Conservation (phyloP, 2,797 vertebrate genomes). For the Thalassophryne amazonica region DNA sequence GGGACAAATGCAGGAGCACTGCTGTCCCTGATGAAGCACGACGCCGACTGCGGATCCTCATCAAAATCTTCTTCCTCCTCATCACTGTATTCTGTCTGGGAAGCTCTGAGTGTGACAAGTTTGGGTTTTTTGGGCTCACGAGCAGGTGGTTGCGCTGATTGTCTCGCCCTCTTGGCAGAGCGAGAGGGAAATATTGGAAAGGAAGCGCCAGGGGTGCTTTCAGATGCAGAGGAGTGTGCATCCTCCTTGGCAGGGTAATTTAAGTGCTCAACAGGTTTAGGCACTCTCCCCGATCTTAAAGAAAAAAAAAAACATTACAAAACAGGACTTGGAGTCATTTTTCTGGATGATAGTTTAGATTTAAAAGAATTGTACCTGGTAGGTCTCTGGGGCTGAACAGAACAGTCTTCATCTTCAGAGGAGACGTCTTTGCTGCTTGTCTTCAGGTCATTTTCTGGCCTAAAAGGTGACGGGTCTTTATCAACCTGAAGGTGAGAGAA, state of each 20-base stretch:
- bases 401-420: constrained; percentile 62
- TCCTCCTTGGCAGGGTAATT: constrained; percentile 65
- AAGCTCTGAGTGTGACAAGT: constrained; percentile 86
- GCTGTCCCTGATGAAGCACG: constrained; percentile 78
- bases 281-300: constrained; percentile 79
- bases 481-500: constrained; percentile 36
- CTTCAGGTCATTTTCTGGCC: constrained; percentile 6
- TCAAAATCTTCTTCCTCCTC: constrained; percentile 69
- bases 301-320: constrained; percentile 21
- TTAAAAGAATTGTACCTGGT: constrained; percentile 62
- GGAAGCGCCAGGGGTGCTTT: constrained; percentile 8
- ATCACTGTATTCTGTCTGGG: constrained; percentile 73
- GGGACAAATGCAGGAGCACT: constrained; percentile 86
- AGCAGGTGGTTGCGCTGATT: constrained; percentile 56
- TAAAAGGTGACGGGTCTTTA: constrained; percentile 21
- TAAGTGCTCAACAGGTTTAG: constrained; percentile 68
- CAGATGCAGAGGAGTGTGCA: constrained; percentile 22
- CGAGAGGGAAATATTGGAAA: no score
- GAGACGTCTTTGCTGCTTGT: constrained; percentile 19
- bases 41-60: constrained; percentile 62
- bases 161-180: constrained; percentile 61
- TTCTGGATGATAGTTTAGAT: background rate
- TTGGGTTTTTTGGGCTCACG: constrained; percentile 71
- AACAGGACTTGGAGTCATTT: background rate
- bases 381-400: constrained; percentile 45